These are phyloP conservation scores for Pyrrhia umbra DNA, from an alignment of 2,888 invertebrate genomes.

Conservation along the genomic window DNA sequence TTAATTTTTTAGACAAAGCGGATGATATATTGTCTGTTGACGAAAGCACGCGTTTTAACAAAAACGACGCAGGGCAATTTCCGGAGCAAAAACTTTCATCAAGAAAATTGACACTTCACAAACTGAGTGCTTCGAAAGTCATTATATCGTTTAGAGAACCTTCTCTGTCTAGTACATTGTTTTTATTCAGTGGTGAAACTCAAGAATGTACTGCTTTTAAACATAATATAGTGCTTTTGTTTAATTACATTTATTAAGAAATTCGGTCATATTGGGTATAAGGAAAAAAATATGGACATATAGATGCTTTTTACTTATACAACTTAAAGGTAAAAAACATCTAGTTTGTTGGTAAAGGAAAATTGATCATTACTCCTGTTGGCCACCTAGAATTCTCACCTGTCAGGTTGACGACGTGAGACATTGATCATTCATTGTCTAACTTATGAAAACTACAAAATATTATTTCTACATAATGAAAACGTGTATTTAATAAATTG, in stretches of 20 bases:
- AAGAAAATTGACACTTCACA: slow-evolving; percentile 70
- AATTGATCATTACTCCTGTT: too few species aligned
- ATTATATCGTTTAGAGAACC: slow-evolving; percentile 64
- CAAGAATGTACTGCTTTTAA: not conserved
- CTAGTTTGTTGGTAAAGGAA: too few species aligned
- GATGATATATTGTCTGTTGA: slow-evolving; percentile 28
- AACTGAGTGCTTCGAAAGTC: slow-evolving; percentile 64
- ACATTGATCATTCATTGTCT: too few species aligned
- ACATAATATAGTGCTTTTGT: not conserved
- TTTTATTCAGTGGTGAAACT: slow-evolving; percentile 2
- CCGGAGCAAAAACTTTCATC: slow-evolving; percentile 62
- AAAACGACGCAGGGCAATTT: slow-evolving; percentile 52
- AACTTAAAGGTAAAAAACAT: too few species aligned
- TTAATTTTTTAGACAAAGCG: slow-evolving; percentile 3
- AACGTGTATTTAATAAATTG: too few species aligned
- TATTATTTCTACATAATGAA: too few species aligned
- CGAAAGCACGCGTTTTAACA: slow-evolving; percentile 35
- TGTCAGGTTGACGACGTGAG: too few species aligned
- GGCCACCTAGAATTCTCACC: too few species aligned
- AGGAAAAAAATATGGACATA: too few species aligned
- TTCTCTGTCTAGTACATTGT: slow-evolving; percentile 13
- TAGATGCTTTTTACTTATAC: too few species aligned
- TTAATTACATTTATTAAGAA: not conserved
- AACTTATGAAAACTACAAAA: too few species aligned
- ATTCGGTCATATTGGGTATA: too few species aligned